Percentiles rank a stretch among this genome's conserved stretches.
Conservation (phyloP, 2,888 invertebrate species). For the Melinopterus prodromus region DNA sequence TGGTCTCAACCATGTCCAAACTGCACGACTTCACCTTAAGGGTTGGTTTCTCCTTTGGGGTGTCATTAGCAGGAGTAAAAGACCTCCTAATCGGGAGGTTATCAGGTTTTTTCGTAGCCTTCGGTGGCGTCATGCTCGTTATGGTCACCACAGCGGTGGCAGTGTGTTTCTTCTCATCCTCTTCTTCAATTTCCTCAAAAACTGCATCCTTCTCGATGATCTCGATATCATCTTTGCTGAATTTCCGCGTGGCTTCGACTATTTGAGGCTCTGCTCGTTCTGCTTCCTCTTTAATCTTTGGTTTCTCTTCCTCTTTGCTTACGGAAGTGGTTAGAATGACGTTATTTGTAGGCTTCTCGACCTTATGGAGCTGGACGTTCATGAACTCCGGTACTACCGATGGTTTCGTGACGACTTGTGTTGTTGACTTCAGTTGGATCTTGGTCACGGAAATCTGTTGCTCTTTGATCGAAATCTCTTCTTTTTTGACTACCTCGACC, state of each 20-base stretch:
- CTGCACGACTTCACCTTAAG: slow-evolving; percentile 67
- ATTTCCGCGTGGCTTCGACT: slow-evolving; percentile 50
- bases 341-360: slow-evolving; percentile 71
- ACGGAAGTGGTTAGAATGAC: slow-evolving; percentile 71
- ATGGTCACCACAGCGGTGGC: slow-evolving; percentile 44
- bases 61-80: slow-evolving; percentile 32
- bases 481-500: slow-evolving; percentile 13
- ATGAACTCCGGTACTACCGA: slow-evolving; percentile 70
- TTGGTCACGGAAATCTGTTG: slow-evolving; percentile 63
- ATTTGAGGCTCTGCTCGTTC: slow-evolving; percentile 22
- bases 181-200: slow-evolving; percentile 30
- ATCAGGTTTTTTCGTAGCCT: slow-evolving; percentile 41
- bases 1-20: slow-evolving; percentile 63
- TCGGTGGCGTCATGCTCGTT: slow-evolving; percentile 43
- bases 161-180: slow-evolving; percentile 40
- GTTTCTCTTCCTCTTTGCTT: slow-evolving; percentile 51
- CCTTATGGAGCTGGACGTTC: slow-evolving; percentile 75
- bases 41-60: slow-evolving; percentile 57
- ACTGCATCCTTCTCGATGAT: slow-evolving; percentile 55
- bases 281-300: slow-evolving; percentile 10
- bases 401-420: slow-evolving; percentile 40
- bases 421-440: slow-evolving; percentile 64
- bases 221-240: slow-evolving; percentile 62
- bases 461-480: neutral
- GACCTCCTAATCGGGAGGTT: slow-evolving; percentile 40